Percentiles rank a stretch among this genome's conserved stretches.
Evolutionary conservation across 2,888 invertebrate genomes (phyloP).

Genomic region (Dinocampus coccinellae): DNA sequence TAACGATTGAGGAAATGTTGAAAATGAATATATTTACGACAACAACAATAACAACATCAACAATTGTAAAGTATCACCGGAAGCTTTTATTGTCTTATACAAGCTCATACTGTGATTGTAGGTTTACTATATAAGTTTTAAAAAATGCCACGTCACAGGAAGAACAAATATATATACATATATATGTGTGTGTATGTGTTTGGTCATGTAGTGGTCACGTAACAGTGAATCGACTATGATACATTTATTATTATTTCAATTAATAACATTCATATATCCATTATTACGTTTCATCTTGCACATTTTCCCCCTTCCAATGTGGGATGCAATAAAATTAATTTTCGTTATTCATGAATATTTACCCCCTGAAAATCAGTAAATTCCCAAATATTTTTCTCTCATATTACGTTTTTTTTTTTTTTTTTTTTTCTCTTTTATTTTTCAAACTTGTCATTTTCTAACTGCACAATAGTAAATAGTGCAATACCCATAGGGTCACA

Average conservation of each 20-base stretch:
- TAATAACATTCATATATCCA: no score
- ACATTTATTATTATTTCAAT: no score
- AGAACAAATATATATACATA: background rate
- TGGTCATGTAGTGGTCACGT: no score
- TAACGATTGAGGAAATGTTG: conserved; percentile 51
- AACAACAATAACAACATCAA: conserved; percentile 16
- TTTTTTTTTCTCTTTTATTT: conserved; percentile 20
- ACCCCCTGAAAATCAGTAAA: conserved; percentile 37
- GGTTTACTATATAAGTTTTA: background rate
- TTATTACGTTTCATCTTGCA: conserved; percentile 9
- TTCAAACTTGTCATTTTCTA: conserved; percentile 37
- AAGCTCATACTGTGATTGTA: conserved; percentile 55
- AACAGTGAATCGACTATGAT: no score
- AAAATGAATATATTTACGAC: conserved; percentile 30
- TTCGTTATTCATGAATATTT: conserved; percentile 24
- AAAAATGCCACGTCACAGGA: no score
- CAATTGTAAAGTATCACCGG: conserved; percentile 60
- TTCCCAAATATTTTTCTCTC: conserved; percentile 22
- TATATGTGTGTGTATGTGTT: no score
- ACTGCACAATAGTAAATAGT: conserved; percentile 23
- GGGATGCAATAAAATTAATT: conserved; percentile 19
- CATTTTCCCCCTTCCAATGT: background rate
- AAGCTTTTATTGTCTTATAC: conserved; percentile 70
- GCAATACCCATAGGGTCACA: background rate
- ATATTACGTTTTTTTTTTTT: background rate